Conservation (phyloP, 2,113 vertebrate genomes). For the Hystrix cristata region DNA sequence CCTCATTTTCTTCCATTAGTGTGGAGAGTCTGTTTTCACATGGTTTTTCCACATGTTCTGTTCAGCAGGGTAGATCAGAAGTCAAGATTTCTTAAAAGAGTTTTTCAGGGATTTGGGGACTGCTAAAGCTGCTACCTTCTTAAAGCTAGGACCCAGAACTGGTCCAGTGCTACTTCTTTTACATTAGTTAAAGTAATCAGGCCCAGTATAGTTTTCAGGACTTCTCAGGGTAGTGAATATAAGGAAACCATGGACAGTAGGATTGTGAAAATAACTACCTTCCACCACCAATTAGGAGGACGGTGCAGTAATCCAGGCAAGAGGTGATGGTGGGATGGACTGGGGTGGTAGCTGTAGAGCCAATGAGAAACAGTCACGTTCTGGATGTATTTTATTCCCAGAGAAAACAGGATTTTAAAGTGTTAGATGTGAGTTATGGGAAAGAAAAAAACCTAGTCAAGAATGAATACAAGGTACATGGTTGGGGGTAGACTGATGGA, state of each 20-base stretch:
- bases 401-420: constrained; percentile 16
- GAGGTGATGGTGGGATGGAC: not conserved
- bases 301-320: not conserved
- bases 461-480: not conserved
- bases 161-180: not conserved
- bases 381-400: not conserved
- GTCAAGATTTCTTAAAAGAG: not conserved
- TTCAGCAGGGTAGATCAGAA: not conserved
- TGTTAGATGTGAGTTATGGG: not conserved
- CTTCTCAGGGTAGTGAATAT: not conserved
- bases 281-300: not conserved
- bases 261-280: not conserved
- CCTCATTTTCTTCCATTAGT: not conserved
- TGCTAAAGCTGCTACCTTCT: not conserved
- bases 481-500: not conserved
- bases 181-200: not conserved
- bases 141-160: not conserved
- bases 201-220: not conserved
- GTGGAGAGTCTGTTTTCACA: not conserved
- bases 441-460: not conserved
- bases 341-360: not conserved
- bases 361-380: not conserved
- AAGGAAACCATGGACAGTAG: not conserved
- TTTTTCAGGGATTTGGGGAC: not conserved
- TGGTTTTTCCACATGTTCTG: not conserved